Conservation (phyloP, 2,113 vertebrate species). For the Crotalus horridus region DNA sequence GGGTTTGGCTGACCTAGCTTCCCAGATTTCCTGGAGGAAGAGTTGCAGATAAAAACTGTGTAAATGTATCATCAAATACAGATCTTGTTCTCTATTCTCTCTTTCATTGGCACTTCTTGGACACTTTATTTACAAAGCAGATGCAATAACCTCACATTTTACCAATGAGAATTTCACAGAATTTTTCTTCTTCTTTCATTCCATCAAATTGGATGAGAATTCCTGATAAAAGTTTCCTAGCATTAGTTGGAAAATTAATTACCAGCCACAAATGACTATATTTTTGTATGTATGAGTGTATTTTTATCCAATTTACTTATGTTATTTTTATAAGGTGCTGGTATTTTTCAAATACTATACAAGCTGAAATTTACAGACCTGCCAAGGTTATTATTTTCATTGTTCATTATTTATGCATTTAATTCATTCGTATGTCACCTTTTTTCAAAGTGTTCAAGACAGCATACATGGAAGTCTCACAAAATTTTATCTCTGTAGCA, state of each 20-base stretch:
- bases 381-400: not conserved
- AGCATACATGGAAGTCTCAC: not conserved
- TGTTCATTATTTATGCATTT: not conserved
- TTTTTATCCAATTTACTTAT: not conserved
- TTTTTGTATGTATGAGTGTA: not conserved
- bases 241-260: not conserved
- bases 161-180: not conserved
- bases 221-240: not conserved
- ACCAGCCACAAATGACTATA: not conserved
- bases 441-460: not conserved
- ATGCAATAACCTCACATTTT: not conserved
- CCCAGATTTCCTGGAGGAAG: not conserved
- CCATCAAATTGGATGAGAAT: not conserved
- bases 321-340: not conserved
- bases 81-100: not conserved
- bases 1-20: not conserved
- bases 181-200: not conserved
- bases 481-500: not conserved
- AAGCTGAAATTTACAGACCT: not conserved
- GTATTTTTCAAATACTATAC: not conserved
- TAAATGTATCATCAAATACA: not conserved
- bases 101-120: not conserved
- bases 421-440: not conserved
- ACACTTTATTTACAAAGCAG: not conserved
- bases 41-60: not conserved